phyloP scores from a whole-genome alignment of 1,140 invertebrate genomes.

The Drosophila sproati region DNA sequence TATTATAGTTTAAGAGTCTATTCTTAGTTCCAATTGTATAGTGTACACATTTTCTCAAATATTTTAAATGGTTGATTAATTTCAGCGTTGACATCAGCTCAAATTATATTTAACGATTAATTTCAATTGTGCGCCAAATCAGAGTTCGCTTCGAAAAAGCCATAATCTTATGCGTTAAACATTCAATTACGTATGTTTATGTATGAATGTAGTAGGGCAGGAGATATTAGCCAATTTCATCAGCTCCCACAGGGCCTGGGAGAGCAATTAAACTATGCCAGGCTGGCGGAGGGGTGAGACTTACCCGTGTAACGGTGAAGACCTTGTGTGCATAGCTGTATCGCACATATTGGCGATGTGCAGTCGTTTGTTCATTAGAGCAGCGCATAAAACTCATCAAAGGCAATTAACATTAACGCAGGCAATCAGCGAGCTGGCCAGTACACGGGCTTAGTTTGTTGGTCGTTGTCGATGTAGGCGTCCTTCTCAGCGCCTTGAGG shows the following conservation, averaged over 20 bases:
- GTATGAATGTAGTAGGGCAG: not conserved
- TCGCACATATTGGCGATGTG: slow-evolving; percentile 70
- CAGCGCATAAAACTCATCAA: slow-evolving; percentile 81
- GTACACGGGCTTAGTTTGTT: slow-evolving; percentile 8
- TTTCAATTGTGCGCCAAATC: slow-evolving; percentile 20
- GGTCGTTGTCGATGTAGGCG: not conserved
- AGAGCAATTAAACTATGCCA: slow-evolving; percentile 60
- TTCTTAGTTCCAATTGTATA: too few species aligned
- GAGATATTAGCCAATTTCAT: slow-evolving; percentile 1
- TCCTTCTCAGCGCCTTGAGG: slow-evolving; percentile 60
- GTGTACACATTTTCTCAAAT: not conserved
- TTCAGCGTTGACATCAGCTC: not conserved
- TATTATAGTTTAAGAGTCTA: too few species aligned
- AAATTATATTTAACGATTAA: slow-evolving; percentile 12
- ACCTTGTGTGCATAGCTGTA: slow-evolving; percentile 39
- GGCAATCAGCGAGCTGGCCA: slow-evolving; percentile 65
- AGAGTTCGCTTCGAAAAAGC: slow-evolving; percentile 9
- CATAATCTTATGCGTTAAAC: slow-evolving; percentile 56
- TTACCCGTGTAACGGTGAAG: not conserved
- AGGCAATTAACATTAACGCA: slow-evolving; percentile 81
- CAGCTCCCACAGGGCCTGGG: slow-evolving; percentile 27
- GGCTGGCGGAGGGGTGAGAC: not conserved
- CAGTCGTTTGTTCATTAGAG: slow-evolving; percentile 82
- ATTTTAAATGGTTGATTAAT: not conserved
- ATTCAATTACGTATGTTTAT: slow-evolving; percentile 64